Percentiles rank a stretch among this genome's conserved stretches.
Conservation (phyloP, 1,140 invertebrate species). For the Drosophila pseudoobscura region DNA sequence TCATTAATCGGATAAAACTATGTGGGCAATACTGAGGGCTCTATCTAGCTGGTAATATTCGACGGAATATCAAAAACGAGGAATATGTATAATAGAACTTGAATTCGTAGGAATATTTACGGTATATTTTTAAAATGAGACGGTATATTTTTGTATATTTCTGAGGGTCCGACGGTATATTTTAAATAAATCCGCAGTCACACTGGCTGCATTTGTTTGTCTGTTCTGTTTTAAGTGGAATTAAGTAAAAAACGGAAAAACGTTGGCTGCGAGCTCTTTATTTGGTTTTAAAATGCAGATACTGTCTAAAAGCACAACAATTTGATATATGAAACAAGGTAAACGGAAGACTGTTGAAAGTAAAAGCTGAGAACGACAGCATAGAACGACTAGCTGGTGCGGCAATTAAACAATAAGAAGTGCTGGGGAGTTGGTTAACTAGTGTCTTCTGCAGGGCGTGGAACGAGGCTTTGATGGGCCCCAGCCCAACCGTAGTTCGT, state of each 20-base stretch:
- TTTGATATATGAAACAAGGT: slow-evolving; percentile 68
- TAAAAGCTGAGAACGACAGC: slow-evolving; percentile 52
- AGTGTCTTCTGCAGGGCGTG: slow-evolving; percentile 62
- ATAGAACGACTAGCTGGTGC: slow-evolving; percentile 12
- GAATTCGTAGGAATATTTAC: neutral
- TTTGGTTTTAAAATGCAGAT: slow-evolving; percentile 30
- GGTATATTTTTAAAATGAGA: neutral
- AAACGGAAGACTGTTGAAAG: slow-evolving; percentile 54
- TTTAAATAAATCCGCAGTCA: neutral
- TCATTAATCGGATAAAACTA: too few species aligned
- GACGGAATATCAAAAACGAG: too few species aligned
- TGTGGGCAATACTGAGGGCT: too few species aligned
- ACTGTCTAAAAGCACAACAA: slow-evolving; percentile 36
- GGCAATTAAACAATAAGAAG: slow-evolving; percentile 71
- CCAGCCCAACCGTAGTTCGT: slow-evolving; percentile 10
- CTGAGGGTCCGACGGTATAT: neutral
- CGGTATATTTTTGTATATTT: neutral
- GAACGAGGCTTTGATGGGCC: slow-evolving; percentile 43
- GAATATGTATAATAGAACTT: too few species aligned
- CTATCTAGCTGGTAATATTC: too few species aligned
- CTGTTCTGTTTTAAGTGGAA: slow-evolving; percentile 29
- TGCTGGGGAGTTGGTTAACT: slow-evolving; percentile 9
- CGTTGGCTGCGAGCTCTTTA: slow-evolving; percentile 9
- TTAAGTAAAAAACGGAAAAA: slow-evolving; percentile 33
- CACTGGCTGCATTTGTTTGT: slow-evolving; percentile 28